Evolutionary conservation across 2,113 vertebrate species (phyloP), one percentile per base, ranked within the genome.

Genomic region (Ceyx cyanopectus): DNA sequence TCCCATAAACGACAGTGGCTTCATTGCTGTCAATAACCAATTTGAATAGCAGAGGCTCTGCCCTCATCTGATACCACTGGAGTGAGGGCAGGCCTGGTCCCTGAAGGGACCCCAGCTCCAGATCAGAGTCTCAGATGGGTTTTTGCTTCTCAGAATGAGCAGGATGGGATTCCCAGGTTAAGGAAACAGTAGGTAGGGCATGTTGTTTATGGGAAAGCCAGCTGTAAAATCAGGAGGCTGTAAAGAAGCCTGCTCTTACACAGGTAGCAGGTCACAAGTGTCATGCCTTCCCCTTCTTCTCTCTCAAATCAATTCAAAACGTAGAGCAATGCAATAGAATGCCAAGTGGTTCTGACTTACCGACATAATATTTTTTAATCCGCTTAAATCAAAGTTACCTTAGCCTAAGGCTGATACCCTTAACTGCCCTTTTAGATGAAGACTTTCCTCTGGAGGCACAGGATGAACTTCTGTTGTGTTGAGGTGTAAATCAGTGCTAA

Each of bases 1-100:
- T 75, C 19, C 63, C 6, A 2, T 32, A 81, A 57, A 46, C 0
- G 0, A 92, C 16, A 0, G 0, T 40, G 43, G 53, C 54, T 60
- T 30, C 0, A 0, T 15, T 70, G 45, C 50, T 73, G 58, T 46
- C 3, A 3, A 37, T 23, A 74, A 51, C 24, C 27, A 46, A 12
- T 43, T 82, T 78, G 37, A 32, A 54, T 1, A 7, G 54, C 54
- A 85, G 54, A 75, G 26, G 24, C 50, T 45, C 77, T 86, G 32
- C 5, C 40, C 8, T 68, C 1, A 0, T 19, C 69, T 3, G 3
- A 2, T 19, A 30, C 12, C 61, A 27, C n/a, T 41, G 62, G 41
- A 12, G 11, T 5, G 21, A 75, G 57, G 50, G 51, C 66, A 85
- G 29, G 37, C 21, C 43, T 57, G 26, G 34, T 56, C 34, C 43